A percentile compares a stretch with the other conserved stretches of the same genome.
Conservation (phyloP, 2,888 invertebrate species). For the Deroplatys truncata region DNA sequence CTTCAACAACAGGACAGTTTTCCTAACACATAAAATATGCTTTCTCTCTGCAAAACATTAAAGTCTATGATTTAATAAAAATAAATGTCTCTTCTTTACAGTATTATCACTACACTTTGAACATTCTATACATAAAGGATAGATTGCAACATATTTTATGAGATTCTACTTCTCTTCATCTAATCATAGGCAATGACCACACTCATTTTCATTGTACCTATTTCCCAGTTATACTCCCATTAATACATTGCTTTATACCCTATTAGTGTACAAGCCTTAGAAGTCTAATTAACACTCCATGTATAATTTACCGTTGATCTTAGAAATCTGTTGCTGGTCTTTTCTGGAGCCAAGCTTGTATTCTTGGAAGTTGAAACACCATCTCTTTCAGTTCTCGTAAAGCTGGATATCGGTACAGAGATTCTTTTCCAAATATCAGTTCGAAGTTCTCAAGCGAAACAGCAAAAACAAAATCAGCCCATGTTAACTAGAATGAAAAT, state of each 20-base stretch:
- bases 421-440: slow-evolving; percentile 49
- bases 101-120: neutral
- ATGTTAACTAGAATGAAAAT: slow-evolving; percentile 49
- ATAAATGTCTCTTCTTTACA: neutral
- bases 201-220: too few species aligned
- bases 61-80: neutral
- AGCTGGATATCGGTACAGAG: slow-evolving; percentile 51
- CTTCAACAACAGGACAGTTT: neutral
- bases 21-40: neutral
- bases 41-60: neutral
- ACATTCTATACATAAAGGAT: too few species aligned
- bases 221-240: too few species aligned
- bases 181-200: too few species aligned
- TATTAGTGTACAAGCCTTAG: too few species aligned
- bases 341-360: slow-evolving; percentile 53
- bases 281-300: too few species aligned
- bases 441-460: slow-evolving; percentile 54
- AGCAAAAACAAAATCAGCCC: slow-evolving; percentile 57
- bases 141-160: too few species aligned
- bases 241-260: too few species aligned
- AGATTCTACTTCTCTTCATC: too few species aligned
- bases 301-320: slow-evolving; percentile 19
- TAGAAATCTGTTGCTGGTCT: slow-evolving; percentile 55
- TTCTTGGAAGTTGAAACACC: slow-evolving; percentile 51
- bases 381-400: slow-evolving; percentile 51